Evolutionary conservation across 2,797 vertebrate species (phyloP).

Genomic region (Gadopsis marmoratus): DNA sequence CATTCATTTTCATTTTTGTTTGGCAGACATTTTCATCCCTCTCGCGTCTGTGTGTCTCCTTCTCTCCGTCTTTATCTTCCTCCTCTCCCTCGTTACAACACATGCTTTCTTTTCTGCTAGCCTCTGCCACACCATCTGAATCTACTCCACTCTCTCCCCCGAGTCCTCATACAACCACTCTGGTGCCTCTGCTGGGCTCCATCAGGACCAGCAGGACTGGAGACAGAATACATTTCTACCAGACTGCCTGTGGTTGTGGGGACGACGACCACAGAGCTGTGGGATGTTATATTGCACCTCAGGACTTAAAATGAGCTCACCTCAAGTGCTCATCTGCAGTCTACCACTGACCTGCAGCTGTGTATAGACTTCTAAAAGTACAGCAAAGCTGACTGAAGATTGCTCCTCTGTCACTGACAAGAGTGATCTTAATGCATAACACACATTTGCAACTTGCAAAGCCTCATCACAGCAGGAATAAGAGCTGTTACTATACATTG

Average conservation of each 20-base stretch:
- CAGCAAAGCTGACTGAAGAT: constrained; percentile 45
- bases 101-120: constrained; percentile 49
- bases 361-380: constrained; percentile 27
- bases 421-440: constrained; percentile 55
- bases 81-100: constrained; percentile 33
- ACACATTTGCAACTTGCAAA: constrained; percentile 44
- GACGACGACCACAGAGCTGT: constrained; percentile 55
- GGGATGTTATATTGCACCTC: constrained; percentile 65
- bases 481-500: constrained; percentile 23
- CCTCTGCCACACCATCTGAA: constrained; percentile 63
- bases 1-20: constrained; percentile 67
- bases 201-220: constrained; percentile 55
- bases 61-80: constrained; percentile 32
- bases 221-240: constrained; percentile 67
- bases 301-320: constrained; percentile 68
- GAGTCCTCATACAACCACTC: constrained; percentile 65
- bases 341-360: constrained; percentile 46
- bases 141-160: constrained; percentile 61
- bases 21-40: constrained; percentile 59
- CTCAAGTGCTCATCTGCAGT: constrained; percentile 51
- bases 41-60: constrained; percentile 23
- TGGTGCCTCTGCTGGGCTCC: constrained; percentile 65
- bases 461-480: constrained; percentile 28
- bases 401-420: constrained; percentile 40
- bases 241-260: constrained; percentile 67